These are phyloP conservation scores for Caracal caracal DNA, from an alignment of 2,113 vertebrate genomes.

Conservation along the genomic window DNA sequence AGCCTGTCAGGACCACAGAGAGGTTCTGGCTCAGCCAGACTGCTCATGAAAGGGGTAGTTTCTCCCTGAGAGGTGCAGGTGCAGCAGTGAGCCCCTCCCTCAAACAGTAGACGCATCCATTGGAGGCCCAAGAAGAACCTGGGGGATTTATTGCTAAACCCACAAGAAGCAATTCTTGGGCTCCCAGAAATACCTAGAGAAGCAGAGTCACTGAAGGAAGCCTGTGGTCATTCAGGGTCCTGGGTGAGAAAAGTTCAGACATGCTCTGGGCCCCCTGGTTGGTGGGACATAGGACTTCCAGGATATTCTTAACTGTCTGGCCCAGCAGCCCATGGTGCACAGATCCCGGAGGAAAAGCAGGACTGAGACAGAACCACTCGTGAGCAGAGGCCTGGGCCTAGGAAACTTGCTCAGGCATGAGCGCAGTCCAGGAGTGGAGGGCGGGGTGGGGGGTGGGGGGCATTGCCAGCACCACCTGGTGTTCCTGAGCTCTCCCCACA, in stretches of 20 bases:
- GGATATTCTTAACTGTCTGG: not conserved
- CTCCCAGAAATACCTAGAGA: conserved; percentile 29
- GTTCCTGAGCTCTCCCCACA: not conserved
- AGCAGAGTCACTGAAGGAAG: not conserved
- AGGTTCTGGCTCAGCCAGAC: not conserved
- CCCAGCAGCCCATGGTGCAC: not conserved
- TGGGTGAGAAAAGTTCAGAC: not conserved
- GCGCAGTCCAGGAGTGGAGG: not conserved
- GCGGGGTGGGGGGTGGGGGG: not conserved
- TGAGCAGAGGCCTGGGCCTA: not conserved
- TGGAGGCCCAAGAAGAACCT: not conserved
- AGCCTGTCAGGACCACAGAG: not conserved
- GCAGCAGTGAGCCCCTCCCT: not conserved
- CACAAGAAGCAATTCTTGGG: not conserved
- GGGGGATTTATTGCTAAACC: not conserved
- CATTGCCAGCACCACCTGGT: not conserved
- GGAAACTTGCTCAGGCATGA: not conserved
- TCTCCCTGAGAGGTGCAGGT: not conserved
- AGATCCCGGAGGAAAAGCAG: not conserved
- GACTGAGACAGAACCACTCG: not conserved
- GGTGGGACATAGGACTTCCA: not conserved
- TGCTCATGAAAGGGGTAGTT: not conserved
- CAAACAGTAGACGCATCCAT: not conserved
- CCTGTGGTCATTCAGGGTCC: not conserved
- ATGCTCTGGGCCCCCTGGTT: not conserved